These are phyloP conservation scores for Bombus soroeensis DNA, from an alignment of 1,140 invertebrate species.

Conservation along the genomic window DNA sequence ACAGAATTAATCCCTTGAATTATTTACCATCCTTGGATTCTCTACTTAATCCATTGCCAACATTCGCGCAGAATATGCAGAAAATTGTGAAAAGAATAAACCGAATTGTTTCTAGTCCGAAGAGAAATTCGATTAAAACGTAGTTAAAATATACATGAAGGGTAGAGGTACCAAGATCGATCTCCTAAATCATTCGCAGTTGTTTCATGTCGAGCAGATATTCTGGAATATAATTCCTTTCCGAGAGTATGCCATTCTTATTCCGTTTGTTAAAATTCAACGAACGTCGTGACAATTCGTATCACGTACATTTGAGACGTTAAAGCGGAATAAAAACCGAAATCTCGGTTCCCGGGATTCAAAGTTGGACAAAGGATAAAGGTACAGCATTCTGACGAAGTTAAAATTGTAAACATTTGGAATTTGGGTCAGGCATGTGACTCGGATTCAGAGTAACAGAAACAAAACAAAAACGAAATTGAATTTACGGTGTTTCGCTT, in stretches of 20 bases:
- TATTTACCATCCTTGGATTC: not conserved
- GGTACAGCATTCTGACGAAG: not conserved
- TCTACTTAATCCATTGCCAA: not conserved
- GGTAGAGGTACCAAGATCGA: not conserved
- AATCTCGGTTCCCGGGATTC: conserved; percentile 1
- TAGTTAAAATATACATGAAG: not conserved
- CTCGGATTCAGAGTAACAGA: not conserved
- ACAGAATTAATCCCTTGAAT: not conserved
- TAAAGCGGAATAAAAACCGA: conserved; percentile 22
- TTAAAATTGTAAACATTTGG: conserved; percentile 29
- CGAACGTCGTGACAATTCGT: not conserved
- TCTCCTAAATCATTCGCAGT: not conserved
- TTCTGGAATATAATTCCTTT: not conserved
- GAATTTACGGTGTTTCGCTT: not conserved
- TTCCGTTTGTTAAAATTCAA: not conserved
- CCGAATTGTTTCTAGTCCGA: not conserved
- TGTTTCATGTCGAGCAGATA: not conserved
- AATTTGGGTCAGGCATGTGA: conserved; percentile 16
- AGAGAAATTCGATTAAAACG: not conserved
- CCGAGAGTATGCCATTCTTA: not conserved
- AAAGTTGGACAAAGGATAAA: conserved; percentile 1
- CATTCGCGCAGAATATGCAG: not conserved
- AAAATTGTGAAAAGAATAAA: not conserved
- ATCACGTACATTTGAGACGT: conserved; percentile 10
- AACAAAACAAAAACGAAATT: conserved; percentile 20